phyloP scores from a whole-genome alignment of 2,888 invertebrate species.

The Acanthosepion lycidas region DNA sequence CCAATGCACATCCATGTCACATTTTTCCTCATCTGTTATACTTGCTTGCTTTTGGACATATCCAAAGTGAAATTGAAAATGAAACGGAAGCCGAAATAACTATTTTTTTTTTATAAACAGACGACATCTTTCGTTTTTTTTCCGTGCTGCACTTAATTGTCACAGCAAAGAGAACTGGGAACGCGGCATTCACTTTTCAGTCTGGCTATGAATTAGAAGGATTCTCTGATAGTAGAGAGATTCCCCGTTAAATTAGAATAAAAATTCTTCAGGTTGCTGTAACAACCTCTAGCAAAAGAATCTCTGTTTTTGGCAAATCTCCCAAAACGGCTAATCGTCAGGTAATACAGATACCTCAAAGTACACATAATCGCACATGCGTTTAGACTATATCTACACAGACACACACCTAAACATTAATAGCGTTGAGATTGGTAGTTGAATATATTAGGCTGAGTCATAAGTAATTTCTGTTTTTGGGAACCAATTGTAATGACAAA shows the following conservation, averaged over 20 bases:
- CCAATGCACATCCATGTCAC: too few relatives aligned
- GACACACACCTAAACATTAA: neutral
- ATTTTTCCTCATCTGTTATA: too few relatives aligned
- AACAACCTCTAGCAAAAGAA: neutral
- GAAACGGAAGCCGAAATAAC: neutral
- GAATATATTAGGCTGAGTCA: neutral
- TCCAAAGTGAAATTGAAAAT: neutral
- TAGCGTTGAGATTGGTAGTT: neutral
- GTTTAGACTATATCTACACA: neutral
- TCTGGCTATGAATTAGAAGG: constrained; percentile 2
- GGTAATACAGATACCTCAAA: neutral
- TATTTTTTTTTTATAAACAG: neutral
- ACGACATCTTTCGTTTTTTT: neutral
- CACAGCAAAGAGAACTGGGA: neutral
- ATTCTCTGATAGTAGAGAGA: neutral
- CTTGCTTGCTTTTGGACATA: too few relatives aligned
- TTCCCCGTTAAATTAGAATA: neutral
- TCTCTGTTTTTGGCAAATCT: neutral
- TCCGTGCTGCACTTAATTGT: neutral
- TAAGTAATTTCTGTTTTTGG: too few relatives aligned
- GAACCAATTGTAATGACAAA: too few relatives aligned
- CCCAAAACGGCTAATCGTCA: neutral
- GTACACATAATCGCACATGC: neutral
- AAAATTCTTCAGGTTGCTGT: neutral
- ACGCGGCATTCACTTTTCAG: neutral